Conservation (phyloP, 2,888 invertebrate species). For the Pammene fasciana region DNA sequence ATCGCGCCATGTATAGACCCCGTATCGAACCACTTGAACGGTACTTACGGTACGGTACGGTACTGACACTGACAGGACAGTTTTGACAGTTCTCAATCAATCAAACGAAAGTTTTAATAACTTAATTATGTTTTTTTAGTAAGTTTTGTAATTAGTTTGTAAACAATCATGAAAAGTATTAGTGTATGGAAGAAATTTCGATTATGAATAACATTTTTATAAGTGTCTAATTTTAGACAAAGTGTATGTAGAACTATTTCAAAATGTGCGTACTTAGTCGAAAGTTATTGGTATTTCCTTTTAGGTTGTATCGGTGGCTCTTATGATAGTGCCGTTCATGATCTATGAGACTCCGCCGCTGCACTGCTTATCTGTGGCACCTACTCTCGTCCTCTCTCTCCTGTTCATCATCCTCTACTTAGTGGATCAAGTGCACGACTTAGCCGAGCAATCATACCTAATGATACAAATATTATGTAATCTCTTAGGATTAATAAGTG, state of each 20-base stretch:
- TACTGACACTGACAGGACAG: too few species aligned
- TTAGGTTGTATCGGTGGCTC: conserved; percentile 76
- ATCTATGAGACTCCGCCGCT: conserved; percentile 58
- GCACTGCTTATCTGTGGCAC: conserved; percentile 72
- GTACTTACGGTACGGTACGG: too few species aligned
- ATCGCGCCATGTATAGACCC: too few species aligned
- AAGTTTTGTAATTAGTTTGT: not conserved
- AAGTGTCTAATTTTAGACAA: not conserved
- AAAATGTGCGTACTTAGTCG: conserved; percentile 1
- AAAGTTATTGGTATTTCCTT: conserved; percentile 62
- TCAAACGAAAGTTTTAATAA: too few species aligned
- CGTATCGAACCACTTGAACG: too few species aligned
- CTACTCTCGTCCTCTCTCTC: conserved; percentile 69
- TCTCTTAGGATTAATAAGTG: conserved; percentile 53
- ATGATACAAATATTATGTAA: conserved; percentile 59
- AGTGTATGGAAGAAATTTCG: not conserved
- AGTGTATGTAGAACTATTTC: not conserved
- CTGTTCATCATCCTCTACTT: conserved; percentile 74
- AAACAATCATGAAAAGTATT: not conserved
- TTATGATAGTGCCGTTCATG: conserved; percentile 73
- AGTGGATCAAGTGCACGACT: conserved; percentile 75
- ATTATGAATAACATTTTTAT: not conserved
- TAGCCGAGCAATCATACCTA: conserved; percentile 73
- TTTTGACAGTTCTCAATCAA: too few species aligned
- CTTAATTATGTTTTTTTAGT: too few species aligned